phyloP scores from a whole-genome alignment of 2,113 vertebrate genomes.

The Paracanthobrama guichenoti region DNA sequence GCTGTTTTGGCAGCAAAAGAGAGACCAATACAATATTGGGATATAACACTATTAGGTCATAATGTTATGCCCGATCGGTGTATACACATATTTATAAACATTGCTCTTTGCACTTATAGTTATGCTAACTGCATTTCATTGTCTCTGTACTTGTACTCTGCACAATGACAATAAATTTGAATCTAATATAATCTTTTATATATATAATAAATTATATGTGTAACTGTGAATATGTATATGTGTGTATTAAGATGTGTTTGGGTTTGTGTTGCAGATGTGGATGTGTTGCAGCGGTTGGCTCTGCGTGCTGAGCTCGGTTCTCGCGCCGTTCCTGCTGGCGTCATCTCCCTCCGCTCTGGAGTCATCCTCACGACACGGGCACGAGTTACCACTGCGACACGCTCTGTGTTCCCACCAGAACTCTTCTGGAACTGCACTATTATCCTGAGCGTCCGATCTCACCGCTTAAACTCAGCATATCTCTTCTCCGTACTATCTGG shows the following conservation, averaged over 20 bases:
- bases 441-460: slow-evolving; percentile 91
- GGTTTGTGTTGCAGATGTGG: slow-evolving; percentile 84
- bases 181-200: too few species aligned
- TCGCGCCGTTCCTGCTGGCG: slow-evolving; percentile 80
- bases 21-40: too few species aligned
- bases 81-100: too few species aligned
- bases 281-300: slow-evolving; percentile 91
- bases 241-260: not conserved
- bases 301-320: slow-evolving; percentile 86
- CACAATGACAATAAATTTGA: too few species aligned
- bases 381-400: slow-evolving; percentile 80
- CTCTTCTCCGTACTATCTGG: slow-evolving; percentile 87
- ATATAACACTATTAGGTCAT: too few species aligned
- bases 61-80: too few species aligned
- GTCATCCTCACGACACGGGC: slow-evolving; percentile 92
- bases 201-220: not conserved
- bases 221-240: not conserved
- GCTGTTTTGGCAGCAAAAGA: too few species aligned
- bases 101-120: too few species aligned
- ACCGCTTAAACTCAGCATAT: slow-evolving; percentile 92
- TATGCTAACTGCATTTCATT: too few species aligned
- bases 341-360: slow-evolving; percentile 90
- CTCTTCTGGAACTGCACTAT: slow-evolving; percentile 78
- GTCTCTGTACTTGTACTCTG: too few species aligned
- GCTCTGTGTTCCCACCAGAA: slow-evolving; percentile 76